Base-by-base conservation (phyloP, 1,140 invertebrate species). In the Ephestia elutella region DNA sequence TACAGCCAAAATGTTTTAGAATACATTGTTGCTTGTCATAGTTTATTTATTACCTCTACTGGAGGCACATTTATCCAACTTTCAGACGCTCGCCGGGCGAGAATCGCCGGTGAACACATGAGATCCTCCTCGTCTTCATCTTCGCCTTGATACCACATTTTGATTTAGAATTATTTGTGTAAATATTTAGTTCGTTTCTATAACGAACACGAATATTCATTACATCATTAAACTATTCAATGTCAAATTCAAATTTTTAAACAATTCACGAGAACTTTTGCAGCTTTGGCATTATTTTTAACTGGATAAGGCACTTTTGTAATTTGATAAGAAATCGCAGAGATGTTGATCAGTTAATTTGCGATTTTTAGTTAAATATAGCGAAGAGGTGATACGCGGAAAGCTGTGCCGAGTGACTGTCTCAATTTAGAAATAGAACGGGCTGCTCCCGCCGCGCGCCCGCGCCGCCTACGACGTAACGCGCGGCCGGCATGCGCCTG, bases 21-120 rank as follows among this genome's bases (percentile, higher is more conserved):
- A n/a, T n/a, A n/a, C n/a, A n/a, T n/a, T n/a, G n/a, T 15, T 50
- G 10, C n/a, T 18, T 11, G 1, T 50, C 1, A 50, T 18, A 10
- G 1, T 53, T n/a, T n/a, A 53, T 17, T 44, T 4, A 20, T 72
- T 93, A 95, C 94, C 94, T 96, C 94, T 49, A 94, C 91, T 30
- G 94, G 94, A 72, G 94, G 94, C 53, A 94, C 93, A 62, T 94
- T 93, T 57, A 96, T 96, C 95, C 95, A 96, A 74, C 94, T 95
- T 73, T 96, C 95, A 13, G 94, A 95, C 20, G 95, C 95, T 55
- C 95, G 89, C 48, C 95, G 90, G 48, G 95, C 94, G 90, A 96
- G 92, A 48, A 96, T 90, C 38, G 95, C 95, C 48, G 95, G 95
- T 66, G 94, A 96, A 89, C 93, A 96, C 90, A 95, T 91, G 66